Evolutionary conservation across 1,140 invertebrate species (phyloP).

Genomic region (Onthophagus taurus): DNA sequence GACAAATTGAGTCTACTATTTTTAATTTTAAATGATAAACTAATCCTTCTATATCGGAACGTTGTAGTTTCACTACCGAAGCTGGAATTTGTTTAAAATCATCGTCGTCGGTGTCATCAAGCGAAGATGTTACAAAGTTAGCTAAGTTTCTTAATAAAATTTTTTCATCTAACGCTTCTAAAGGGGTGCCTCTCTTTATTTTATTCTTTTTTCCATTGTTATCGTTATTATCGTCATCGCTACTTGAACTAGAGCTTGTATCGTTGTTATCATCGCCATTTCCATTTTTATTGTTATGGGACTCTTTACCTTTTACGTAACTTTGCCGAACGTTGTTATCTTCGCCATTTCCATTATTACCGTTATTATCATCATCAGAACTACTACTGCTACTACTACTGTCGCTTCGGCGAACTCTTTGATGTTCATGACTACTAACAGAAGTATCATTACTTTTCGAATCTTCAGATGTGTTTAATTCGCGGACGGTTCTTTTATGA

Average conservation of each 20-base stretch:
- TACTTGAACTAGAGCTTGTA: background rate
- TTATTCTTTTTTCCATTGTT: conserved; percentile 2
- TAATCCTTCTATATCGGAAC: conserved; percentile 27
- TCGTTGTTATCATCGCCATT: background rate
- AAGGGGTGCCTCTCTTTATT: background rate
- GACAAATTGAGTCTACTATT: conserved; percentile 30
- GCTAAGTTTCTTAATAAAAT: conserved; percentile 31
- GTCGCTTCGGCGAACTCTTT: background rate
- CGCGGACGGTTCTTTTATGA: background rate
- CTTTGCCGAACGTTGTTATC: background rate
- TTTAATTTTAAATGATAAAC: conserved; percentile 33
- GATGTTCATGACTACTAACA: background rate
- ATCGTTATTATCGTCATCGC: conserved; percentile 3
- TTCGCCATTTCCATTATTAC: background rate
- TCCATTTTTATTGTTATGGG: conserved; percentile 3
- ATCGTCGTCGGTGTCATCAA: conserved; percentile 35
- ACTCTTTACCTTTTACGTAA: background rate
- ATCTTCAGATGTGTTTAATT: background rate
- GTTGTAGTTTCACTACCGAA: conserved; percentile 33
- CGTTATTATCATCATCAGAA: conserved; percentile 5
- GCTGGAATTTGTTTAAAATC: conserved; percentile 32
- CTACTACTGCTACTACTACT: conserved; percentile 10
- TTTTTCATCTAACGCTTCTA: conserved; percentile 21
- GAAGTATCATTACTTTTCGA: background rate
- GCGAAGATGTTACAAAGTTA: conserved; percentile 29